Conservation (phyloP, 1,140 invertebrate species). For the Camponotus floridanus region DNA sequence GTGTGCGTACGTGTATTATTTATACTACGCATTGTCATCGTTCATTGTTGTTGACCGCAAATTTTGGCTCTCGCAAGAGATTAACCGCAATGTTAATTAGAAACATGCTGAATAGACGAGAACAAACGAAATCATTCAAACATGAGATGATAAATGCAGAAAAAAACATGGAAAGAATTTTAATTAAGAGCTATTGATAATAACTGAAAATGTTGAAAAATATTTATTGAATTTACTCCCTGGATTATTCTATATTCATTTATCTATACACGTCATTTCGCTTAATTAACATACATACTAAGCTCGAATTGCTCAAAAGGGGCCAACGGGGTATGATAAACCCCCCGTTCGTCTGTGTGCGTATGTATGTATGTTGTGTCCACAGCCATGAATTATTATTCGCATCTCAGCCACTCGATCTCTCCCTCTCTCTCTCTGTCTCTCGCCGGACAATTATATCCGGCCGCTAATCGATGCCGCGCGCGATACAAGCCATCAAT, state of each 20-base stretch:
- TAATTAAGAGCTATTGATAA: background rate
- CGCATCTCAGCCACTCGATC: slow-evolving; percentile 18
- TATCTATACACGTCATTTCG: background rate
- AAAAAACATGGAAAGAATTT: background rate
- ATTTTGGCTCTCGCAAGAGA: slow-evolving; percentile 1
- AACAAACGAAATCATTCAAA: background rate
- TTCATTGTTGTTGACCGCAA: background rate
- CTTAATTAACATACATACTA: slow-evolving; percentile 31
- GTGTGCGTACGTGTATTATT: slow-evolving; percentile 6
- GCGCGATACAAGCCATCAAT: slow-evolving; percentile 57
- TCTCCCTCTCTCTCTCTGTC: background rate
- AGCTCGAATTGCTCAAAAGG: slow-evolving; percentile 14
- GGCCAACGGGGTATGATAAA: slow-evolving; percentile 27
- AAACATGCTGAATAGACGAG: background rate
- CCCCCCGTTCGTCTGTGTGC: background rate
- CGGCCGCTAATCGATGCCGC: slow-evolving; percentile 44
- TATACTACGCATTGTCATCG: background rate
- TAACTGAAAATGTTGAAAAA: background rate
- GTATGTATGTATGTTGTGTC: background rate
- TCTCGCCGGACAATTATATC: slow-evolving; percentile 41
- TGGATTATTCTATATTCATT: slow-evolving; percentile 17
- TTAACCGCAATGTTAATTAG: slow-evolving; percentile 42
- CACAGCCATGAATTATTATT: slow-evolving; percentile 40
- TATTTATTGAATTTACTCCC: background rate
- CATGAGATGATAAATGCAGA: background rate